phyloP scores from a whole-genome alignment of 2,888 invertebrate genomes.

The Ormyrus rosae region DNA sequence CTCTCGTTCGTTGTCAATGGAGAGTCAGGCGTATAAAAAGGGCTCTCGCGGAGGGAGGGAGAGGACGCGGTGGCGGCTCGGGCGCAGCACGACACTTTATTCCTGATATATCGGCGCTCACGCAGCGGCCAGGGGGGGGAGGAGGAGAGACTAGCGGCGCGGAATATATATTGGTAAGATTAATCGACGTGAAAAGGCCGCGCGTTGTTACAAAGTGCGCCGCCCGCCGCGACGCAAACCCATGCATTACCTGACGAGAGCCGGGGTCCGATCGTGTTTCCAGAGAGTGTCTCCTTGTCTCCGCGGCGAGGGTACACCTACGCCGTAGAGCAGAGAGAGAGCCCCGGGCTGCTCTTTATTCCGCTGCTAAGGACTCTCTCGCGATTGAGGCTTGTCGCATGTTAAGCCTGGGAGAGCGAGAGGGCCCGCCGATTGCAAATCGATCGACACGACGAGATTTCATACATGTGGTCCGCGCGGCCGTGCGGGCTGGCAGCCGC shows the following conservation, averaged over 20 bases:
- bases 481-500: no score
- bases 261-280: conserved; percentile 53
- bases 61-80: conserved; percentile 21
- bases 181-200: conserved; percentile 75
- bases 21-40: neutral
- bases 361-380: no score
- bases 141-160: conserved; percentile 36
- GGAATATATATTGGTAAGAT: conserved; percentile 73
- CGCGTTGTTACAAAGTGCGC: conserved; percentile 75
- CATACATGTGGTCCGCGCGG: no score
- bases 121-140: conserved; percentile 61
- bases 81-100: conserved; percentile 71
- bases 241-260: conserved; percentile 67
- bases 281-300: conserved; percentile 29
- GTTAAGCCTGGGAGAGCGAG: no score
- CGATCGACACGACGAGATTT: no score
- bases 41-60: neutral
- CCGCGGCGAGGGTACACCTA: conserved; percentile 31
- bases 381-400: no score
- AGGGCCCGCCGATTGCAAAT: no score
- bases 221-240: conserved; percentile 74
- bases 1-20: conserved; percentile 36
- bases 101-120: conserved; percentile 70
- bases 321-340: neutral
- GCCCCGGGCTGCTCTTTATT: no score